These are phyloP conservation scores for Peromyscus attwateri DNA, from an alignment of 2,797 vertebrate species.

Conservation along the genomic window DNA sequence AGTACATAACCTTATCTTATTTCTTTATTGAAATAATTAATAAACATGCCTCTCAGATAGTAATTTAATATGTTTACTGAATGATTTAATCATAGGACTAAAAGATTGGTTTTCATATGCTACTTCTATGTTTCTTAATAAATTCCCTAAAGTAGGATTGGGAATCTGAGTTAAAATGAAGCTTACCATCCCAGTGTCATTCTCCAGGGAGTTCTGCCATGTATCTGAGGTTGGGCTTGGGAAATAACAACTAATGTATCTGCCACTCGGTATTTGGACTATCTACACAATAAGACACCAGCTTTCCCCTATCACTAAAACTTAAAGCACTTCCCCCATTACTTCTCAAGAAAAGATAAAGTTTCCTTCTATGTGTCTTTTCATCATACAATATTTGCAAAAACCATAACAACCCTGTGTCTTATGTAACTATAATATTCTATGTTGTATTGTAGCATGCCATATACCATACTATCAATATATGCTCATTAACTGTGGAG, in stretches of 20 bases:
- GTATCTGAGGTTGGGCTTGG: not conserved
- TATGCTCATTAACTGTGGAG: not conserved
- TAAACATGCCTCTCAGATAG: not conserved
- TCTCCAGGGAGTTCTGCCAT: not conserved
- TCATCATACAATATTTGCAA: not conserved
- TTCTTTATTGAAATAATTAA: not conserved
- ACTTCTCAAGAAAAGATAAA: slow-evolving; percentile 13
- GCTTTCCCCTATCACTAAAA: not conserved
- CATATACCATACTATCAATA: not conserved
- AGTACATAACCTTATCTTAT: not conserved
- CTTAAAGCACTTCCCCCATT: not conserved
- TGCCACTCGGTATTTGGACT: not conserved
- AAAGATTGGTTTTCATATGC: not conserved
- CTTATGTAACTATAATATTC: not conserved
- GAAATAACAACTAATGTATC: not conserved
- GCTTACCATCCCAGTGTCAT: not conserved
- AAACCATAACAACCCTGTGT: not conserved
- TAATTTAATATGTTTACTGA: not conserved
- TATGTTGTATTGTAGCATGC: not conserved
- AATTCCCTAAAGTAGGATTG: not conserved
- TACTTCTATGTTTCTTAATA: not conserved
- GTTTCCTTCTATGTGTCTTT: not conserved
- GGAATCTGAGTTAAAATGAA: not conserved
- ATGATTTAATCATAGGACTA: not conserved
- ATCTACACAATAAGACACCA: not conserved